These are phyloP conservation scores for Sparus aurata DNA, from an alignment of 2,797 vertebrate species.

Conservation along the genomic window DNA sequence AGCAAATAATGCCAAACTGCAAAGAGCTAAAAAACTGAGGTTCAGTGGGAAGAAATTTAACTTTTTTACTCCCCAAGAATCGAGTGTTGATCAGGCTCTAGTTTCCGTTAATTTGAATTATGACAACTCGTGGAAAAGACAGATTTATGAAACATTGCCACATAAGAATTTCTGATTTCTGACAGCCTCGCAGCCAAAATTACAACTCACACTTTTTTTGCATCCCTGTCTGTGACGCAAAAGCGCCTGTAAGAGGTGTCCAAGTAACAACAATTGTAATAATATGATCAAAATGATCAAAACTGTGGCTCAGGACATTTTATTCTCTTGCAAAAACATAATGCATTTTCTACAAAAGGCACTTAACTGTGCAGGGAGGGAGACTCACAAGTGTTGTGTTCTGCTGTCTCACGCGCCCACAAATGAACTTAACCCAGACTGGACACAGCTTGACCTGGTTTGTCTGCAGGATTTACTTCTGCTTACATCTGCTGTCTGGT, in stretches of 20 bases:
- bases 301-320: not conserved
- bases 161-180: no score
- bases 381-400: not conserved
- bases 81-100: no score
- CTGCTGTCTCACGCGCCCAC: constrained; percentile 5
- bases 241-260: no score
- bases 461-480: constrained; percentile 60
- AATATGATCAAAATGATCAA: not conserved
- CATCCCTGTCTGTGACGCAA: not conserved
- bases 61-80: not conserved
- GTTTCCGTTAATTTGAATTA: not conserved
- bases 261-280: not conserved
- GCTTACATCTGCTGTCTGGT: constrained; percentile 49
- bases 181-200: no score
- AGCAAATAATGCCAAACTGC: no score
- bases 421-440: constrained; percentile 55
- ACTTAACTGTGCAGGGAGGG: not conserved
- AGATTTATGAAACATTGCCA: no score
- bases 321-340: not conserved
- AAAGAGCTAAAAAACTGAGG: no score
- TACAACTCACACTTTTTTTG: no score
- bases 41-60: not conserved
- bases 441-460: constrained; percentile 67
- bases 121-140: not conserved
- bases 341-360: not conserved